Percentiles rank a stretch among this genome's conserved stretches.
Conservation (phyloP, 2,888 invertebrate genomes). For the Cerceris rybyensis region DNA sequence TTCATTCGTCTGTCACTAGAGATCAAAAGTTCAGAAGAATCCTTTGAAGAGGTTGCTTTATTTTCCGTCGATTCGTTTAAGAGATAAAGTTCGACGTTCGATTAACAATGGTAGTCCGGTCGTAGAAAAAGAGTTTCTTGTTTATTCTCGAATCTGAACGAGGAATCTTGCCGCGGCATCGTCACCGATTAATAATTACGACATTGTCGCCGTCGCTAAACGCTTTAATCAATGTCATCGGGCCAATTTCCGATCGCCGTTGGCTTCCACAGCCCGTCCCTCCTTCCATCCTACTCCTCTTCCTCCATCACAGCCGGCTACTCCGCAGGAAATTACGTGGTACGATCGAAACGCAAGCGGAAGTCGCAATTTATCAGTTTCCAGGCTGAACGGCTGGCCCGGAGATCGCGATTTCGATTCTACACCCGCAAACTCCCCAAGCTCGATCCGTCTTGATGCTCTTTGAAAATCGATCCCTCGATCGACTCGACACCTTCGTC, state of each 20-base stretch:
- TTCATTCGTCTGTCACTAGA: too few species aligned
- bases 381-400: slow-evolving; percentile 67
- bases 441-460: slow-evolving; percentile 43
- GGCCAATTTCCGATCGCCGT: slow-evolving; percentile 81
- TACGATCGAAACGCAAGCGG: slow-evolving; percentile 78
- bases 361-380: slow-evolving; percentile 81
- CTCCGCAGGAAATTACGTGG: slow-evolving; percentile 80
- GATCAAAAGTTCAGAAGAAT: neutral
- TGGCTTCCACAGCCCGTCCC: slow-evolving; percentile 71
- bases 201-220: slow-evolving; percentile 77
- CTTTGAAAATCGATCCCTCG: slow-evolving; percentile 55
- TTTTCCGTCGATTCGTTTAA: neutral
- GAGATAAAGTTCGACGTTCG: too few species aligned
- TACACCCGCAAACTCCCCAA: slow-evolving; percentile 29
- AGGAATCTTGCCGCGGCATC: slow-evolving; percentile 64
- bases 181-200: slow-evolving; percentile 80
- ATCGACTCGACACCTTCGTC: neutral
- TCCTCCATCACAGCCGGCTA: slow-evolving; percentile 59
- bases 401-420: slow-evolving; percentile 65
- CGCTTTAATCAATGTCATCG: slow-evolving; percentile 82
- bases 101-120: too few species aligned
- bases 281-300: slow-evolving; percentile 56
- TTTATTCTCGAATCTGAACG: slow-evolving; percentile 20
- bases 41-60: neutral
- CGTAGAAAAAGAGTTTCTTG: too few species aligned